Conservation (phyloP, 2,888 invertebrate species). For the Pterostichus niger region DNA sequence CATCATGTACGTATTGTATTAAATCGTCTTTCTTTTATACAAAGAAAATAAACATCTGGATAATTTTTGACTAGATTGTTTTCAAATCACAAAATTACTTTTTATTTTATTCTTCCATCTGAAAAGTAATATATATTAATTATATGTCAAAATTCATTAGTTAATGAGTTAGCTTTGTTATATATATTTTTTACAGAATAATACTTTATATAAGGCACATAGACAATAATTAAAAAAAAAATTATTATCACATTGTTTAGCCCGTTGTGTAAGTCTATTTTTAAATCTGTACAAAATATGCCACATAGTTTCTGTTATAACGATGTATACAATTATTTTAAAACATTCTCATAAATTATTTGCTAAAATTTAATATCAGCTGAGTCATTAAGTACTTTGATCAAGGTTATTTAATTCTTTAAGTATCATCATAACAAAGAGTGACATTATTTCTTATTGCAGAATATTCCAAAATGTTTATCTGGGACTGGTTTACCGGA, state of each 20-base stretch:
- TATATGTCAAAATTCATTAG: too few species aligned
- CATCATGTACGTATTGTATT: slow-evolving; percentile 36
- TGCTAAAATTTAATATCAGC: slow-evolving; percentile 68
- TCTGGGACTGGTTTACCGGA: slow-evolving; percentile 97
- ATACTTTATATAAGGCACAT: background rate
- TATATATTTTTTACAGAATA: too few species aligned
- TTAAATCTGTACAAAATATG: slow-evolving; percentile 26
- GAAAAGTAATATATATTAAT: background rate
- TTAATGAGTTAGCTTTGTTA: too few species aligned
- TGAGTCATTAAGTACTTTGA: slow-evolving; percentile 69
- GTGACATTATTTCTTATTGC: slow-evolving; percentile 67
- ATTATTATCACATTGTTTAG: slow-evolving; percentile 19
- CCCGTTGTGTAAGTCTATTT: slow-evolving; percentile 27
- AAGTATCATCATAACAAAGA: slow-evolving; percentile 62
- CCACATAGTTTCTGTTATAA: background rate
- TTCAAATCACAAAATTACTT: slow-evolving; percentile 22
- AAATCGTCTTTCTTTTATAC: slow-evolving; percentile 27
- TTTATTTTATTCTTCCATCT: slow-evolving; percentile 8
- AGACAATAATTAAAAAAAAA: background rate
- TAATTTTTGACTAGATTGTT: slow-evolving; percentile 28
- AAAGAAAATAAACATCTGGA: slow-evolving; percentile 41
- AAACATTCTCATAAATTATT: slow-evolving; percentile 26
- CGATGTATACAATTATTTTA: background rate
- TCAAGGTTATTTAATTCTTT: slow-evolving; percentile 69
- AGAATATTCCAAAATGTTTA: slow-evolving; percentile 85